A percentile compares a stretch with the other conserved stretches of the same genome.
Evolutionary conservation across 2,113 vertebrate genomes (phyloP).

Genomic region (Polyodon spathula): DNA sequence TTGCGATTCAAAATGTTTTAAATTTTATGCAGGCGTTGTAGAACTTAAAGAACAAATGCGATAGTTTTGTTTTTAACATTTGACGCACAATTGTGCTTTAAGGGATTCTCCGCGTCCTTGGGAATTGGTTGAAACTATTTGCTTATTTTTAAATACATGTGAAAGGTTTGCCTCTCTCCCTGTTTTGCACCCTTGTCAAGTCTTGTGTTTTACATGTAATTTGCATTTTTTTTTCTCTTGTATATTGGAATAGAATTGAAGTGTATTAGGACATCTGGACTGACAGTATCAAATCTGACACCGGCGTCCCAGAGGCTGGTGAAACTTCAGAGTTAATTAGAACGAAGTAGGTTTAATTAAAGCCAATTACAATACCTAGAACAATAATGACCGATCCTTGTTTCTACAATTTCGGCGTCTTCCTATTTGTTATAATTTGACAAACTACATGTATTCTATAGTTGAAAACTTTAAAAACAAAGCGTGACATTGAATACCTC

Average conservation of each 20-base stretch:
- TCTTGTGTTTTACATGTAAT: slow-evolving; percentile 74
- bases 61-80: no score
- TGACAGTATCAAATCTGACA: slow-evolving; percentile 83
- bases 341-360: slow-evolving; percentile 88
- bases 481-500: neutral
- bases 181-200: no score
- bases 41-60: no score
- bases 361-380: slow-evolving; percentile 86
- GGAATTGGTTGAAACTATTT: no score
- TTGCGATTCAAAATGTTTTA: no score
- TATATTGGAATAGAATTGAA: no score
- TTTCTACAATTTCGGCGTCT: slow-evolving; percentile 59
- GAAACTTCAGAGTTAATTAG: slow-evolving; percentile 88
- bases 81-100: no score
- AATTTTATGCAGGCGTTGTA: no score
- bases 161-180: slow-evolving; percentile 20
- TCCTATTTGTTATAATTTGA: slow-evolving; percentile 36
- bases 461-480: neutral
- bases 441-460: no score
- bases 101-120: no score
- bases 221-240: no score
- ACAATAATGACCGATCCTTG: slow-evolving; percentile 82
- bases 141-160: no score
- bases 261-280: slow-evolving; percentile 48
- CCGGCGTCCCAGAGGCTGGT: slow-evolving; percentile 74